These are phyloP conservation scores for Melinaea marsaeus DNA, from an alignment of 2,888 invertebrate genomes.

Conservation along the genomic window DNA sequence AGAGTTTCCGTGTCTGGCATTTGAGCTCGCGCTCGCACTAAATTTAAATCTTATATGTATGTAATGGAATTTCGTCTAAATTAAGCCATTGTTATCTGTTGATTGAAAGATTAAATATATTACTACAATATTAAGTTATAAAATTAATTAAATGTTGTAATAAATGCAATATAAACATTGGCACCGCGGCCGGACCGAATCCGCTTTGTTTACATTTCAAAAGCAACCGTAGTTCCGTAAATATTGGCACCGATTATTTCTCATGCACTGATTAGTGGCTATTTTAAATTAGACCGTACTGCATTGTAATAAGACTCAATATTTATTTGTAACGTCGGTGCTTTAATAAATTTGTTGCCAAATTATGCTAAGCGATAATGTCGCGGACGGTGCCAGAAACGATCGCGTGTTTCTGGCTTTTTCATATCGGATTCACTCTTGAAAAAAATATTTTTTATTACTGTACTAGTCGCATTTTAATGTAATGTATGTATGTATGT, in stretches of 20 bases:
- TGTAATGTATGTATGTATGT: neutral
- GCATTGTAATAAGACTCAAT: too few species aligned
- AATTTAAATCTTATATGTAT: too few species aligned
- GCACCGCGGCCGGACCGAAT: neutral
- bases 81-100: neutral
- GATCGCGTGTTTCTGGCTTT: conserved; percentile 36
- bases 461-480: neutral
- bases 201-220: neutral
- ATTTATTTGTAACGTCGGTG: too few species aligned
- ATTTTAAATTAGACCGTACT: neutral
- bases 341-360: conserved; percentile 41
- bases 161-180: neutral
- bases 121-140: too few species aligned
- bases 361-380: conserved; percentile 52
- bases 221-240: conserved; percentile 2
- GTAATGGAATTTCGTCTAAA: too few species aligned
- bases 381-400: conserved; percentile 51
- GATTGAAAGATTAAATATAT: too few species aligned
- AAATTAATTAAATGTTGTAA: neutral
- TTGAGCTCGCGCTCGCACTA: too few species aligned
- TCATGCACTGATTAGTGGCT: neutral
- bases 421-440: conserved; percentile 34
- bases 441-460: neutral
- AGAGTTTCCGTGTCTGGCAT: too few species aligned
- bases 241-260: neutral